Evolutionary conservation across 2,888 invertebrate genomes (phyloP), one percentile per base, ranked within the genome.

Genomic region (Lithophane leautieri): DNA sequence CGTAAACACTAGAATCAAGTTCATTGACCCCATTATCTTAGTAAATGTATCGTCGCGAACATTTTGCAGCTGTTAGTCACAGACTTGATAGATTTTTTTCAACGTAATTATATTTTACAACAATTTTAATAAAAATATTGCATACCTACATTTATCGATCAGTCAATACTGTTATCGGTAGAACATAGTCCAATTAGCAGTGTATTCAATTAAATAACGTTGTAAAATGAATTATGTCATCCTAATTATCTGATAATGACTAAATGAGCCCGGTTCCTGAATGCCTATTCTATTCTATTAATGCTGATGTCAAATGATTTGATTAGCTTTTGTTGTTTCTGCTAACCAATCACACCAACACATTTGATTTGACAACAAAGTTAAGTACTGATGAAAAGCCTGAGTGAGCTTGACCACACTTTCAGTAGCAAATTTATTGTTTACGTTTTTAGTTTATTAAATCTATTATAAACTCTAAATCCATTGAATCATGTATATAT

Each of bases 1-100:
- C 52, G 79, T 76, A 84, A 84, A 88, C 66, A 88, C 78, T 88
- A 85, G 84, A 88, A 88, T 86, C 78, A 88, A 86, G 95, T 92
- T 92, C 93, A 82, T 84, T 84, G 93, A 92, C 92, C 93, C 84
- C 88, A 86, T 91, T 92, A 92, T 93, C 92, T 91, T 88, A 89
- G 90, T 86, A 82, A 84, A 90, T 84, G 87, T 89, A 89, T 88
- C 82, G 84, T 69, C 75, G 86, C 85, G 79, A 88, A 90, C 91
- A 77, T 90, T 91, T 90, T 85, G 86, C 93, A 93, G 93, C 92
- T 93, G 94, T 91, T 88, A 79, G 54, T 76, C 67, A 78, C 70
- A 52, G 47, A 76, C 70, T 63, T 54, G 58, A 78, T 63, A 65
- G 58, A 60, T 69, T 83, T 79, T 83, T 79, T 70, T 61, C 61